Evolutionary conservation across 2,888 invertebrate genomes (phyloP), one percentile per base, ranked within the genome.

Genomic region (Sceliomorpha sp.): DNA sequence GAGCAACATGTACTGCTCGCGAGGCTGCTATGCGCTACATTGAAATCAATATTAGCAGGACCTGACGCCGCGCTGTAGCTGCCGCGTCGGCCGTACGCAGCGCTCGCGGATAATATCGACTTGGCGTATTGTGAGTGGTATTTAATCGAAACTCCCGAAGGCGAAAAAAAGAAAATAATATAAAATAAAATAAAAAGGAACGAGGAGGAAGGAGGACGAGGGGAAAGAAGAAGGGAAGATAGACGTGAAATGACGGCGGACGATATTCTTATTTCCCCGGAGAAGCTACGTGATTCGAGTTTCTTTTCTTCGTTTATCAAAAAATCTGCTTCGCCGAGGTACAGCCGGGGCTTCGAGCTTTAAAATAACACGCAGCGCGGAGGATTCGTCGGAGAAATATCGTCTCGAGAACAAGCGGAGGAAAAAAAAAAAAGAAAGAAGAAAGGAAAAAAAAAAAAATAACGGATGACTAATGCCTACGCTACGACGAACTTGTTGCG

Each of bases 161-260:
- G 47, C 15, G 37, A 70, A 69, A 69, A 60, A 37, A 66, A 71
- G 60, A 73, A 72, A 74, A 70, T 62, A 70, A 72, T 50, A 62
- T 31, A 51, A 47, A 53, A 64, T 60, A 58, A 67, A 70, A 67
- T 44, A 37, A 32, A 26, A 47, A 1, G 20, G 17, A n/a, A 24
- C 34, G 39, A n/a, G 51, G 55, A 58, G 67, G 70, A 55, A 40
- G 47, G 53, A 27, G 29, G 17, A 20, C 2, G 20, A 15, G 13
- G 29, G 24, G 40, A 53, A 47, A 56, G 60, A 34, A 12, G n/a
- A 2, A 27, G 20, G 37, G 31, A 48, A 42, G 40, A 31, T 31
- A 50, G 55, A 50, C 8, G 26, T 39, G 39, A 64, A 59, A 51
- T 45, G 59, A 55, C 44, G 36, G 48, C 36, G 14, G 31, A 29